Percentiles rank a stretch among this genome's conserved stretches.
Conservation (phyloP, 2,797 vertebrate species). For the Periophthalmus magnuspinnatus region DNA sequence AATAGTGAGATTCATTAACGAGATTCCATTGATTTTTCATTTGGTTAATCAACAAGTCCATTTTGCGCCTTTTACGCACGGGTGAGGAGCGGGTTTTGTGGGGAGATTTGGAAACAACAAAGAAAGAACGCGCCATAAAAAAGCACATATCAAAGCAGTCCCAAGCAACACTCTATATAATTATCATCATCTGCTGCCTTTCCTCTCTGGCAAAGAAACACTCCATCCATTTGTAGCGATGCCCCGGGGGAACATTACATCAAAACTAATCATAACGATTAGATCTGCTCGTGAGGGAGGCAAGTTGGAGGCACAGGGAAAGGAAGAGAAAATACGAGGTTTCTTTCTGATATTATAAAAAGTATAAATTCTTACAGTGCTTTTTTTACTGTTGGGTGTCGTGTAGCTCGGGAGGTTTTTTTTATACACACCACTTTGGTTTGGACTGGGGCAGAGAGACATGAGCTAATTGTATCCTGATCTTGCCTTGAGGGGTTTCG, state of each 20-base stretch:
- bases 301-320: constrained; percentile 89
- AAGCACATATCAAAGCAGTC: constrained; percentile 71
- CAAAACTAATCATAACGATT: constrained; percentile 99
- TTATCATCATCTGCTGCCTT: constrained; percentile 98
- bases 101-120: constrained; percentile 38
- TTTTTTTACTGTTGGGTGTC: constrained; percentile 72
- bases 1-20: constrained; percentile 50
- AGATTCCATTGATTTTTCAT: constrained; percentile 75
- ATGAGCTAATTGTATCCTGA: constrained; percentile 99
- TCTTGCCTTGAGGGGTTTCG: constrained; percentile 99
- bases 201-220: constrained; percentile 98
- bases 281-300: constrained; percentile 97
- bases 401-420: constrained; percentile 84
- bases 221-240: constrained; percentile 99
- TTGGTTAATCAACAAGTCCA: constrained; percentile 91
- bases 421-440: constrained; percentile 89
- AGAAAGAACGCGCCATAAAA: constrained; percentile 2
- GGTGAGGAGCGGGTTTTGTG: background rate
- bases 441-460: constrained; percentile 95
- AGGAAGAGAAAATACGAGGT: constrained; percentile 48
- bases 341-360: constrained; percentile 59
- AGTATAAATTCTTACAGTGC: constrained; percentile 76
- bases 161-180: constrained; percentile 96
- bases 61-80: constrained; percentile 69
- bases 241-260: constrained; percentile 95